Base-by-base conservation (phyloP, 1,140 invertebrate genomes). In the Nautilus pompilius region DNA sequence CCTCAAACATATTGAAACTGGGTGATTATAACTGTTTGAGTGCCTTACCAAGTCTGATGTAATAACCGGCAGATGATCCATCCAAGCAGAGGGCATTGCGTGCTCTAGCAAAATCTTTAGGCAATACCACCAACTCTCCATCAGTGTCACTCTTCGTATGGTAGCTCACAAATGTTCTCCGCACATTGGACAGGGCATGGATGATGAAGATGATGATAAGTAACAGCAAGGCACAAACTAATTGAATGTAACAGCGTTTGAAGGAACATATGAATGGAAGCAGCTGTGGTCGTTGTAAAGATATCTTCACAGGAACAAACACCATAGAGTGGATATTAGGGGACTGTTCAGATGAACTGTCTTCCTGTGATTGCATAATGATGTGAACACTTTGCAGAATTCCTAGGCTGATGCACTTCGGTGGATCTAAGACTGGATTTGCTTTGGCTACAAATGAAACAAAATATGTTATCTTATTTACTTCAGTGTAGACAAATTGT, bases 21-120 rank as follows among this genome's bases (percentile, higher is more conserved):
- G n/a, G n/a, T n/a, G n/a, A n/a, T n/a, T n/a, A n/a, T n/a, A n/a
- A n/a, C n/a, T n/a, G n/a, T n/a, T n/a, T n/a, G n/a, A n/a, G n/a
- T n/a, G n/a, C n/a, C 65, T 67, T 68, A 77, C 75, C 69, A 26
- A 68, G 60, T 64, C 73, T 65, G 20, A 72, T 69, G 30, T 75
- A 75, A 63, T 70, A 77, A 5, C 68, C 75, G 24, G 75, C 73
- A n/a, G 73, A 64, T 10, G 75, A 71, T 2, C 75, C 75, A 67
- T 77, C 75, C n/a, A 77, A 49, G 54, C 75, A 77, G 30, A 51
- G 60, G 1, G 75, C 75, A 26, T 65, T 64, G 28, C 63, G 58
- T 15, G 57, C 10, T 8, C 56, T 8, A 6, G 69, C 65, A 62
- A 72, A 73, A 8, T 66, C 49, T 34, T 61, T 45, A 1, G 75